Evolutionary conservation across 2,888 invertebrate species (phyloP).

Genomic region (Pristionchus maxplancki): DNA sequence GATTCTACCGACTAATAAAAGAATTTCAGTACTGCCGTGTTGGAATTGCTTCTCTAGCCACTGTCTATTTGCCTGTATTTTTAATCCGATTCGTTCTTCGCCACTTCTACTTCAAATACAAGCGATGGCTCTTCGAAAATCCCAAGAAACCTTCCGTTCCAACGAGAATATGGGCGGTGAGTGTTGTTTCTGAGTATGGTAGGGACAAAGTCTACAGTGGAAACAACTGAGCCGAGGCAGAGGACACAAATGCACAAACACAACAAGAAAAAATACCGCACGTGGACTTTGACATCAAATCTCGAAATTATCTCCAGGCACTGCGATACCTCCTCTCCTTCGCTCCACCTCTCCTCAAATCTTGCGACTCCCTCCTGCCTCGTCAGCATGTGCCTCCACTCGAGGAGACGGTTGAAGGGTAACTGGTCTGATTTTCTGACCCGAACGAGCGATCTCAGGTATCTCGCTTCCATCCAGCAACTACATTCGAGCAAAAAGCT

Average conservation of each 20-base stretch:
- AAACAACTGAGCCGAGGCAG: background rate
- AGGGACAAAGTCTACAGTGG: background rate
- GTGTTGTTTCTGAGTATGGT: conserved; percentile 32
- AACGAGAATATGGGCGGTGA: conserved; percentile 72
- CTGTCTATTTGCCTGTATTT: conserved; percentile 61
- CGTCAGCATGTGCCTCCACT: conserved; percentile 66
- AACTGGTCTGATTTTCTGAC: background rate
- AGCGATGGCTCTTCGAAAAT: conserved; percentile 70
- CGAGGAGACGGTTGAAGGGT: conserved; percentile 62
- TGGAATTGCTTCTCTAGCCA: conserved; percentile 53
- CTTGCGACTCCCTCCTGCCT: conserved; percentile 69
- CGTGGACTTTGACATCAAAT: background rate
- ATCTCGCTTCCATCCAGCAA: conserved; percentile 66
- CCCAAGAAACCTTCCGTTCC: conserved; percentile 68
- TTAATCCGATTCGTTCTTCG: conserved; percentile 62
- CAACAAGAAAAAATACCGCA: background rate
- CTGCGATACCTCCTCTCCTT: conserved; percentile 56
- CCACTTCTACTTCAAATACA: conserved; percentile 71
- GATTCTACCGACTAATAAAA: background rate
- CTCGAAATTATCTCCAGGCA: conserved; percentile 53
- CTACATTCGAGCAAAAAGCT: conserved; percentile 62
- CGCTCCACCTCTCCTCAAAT: conserved; percentile 64
- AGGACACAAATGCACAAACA: background rate
- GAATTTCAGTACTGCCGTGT: background rate
- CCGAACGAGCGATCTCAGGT: conserved; percentile 31